Conservation (phyloP, 2,888 invertebrate genomes). For the Pomacea canaliculata region DNA sequence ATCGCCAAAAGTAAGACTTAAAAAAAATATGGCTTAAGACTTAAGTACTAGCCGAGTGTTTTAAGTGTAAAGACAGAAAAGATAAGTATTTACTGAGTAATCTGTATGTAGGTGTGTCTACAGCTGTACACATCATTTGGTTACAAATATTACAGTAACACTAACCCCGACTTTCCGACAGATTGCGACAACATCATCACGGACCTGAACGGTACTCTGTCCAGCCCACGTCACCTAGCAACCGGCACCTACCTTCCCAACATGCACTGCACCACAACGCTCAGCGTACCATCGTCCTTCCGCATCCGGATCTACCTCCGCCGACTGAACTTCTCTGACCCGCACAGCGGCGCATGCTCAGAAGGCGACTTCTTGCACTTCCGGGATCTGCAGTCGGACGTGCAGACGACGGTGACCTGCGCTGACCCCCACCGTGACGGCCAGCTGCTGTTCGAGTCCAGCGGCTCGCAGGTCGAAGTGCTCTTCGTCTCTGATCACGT, state of each 20-base stretch:
- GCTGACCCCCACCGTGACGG: neutral
- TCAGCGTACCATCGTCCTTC: slow-evolving; percentile 29
- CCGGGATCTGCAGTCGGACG: slow-evolving; percentile 13
- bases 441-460: slow-evolving; percentile 28
- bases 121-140: no score
- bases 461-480: slow-evolving; percentile 27
- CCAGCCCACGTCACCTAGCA: slow-evolving; percentile 30
- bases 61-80: neutral
- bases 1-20: neutral
- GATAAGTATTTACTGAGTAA: neutral
- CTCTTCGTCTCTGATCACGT: slow-evolving; percentile 29
- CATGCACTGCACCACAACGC: slow-evolving; percentile 25
- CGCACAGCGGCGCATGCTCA: slow-evolving; percentile 10
- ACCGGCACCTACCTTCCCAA: slow-evolving; percentile 26
- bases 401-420: slow-evolving; percentile 8
- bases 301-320: slow-evolving; percentile 28
- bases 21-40: neutral
- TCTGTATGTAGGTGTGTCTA: no score
- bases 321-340: slow-evolving; percentile 27
- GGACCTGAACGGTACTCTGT: slow-evolving; percentile 24
- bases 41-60: neutral
- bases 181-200: slow-evolving; percentile 26
- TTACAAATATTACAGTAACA: no score
- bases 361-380: slow-evolving; percentile 17
- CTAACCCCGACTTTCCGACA: neutral